These are phyloP conservation scores for Therioaphis trifolii DNA, from an alignment of 2,888 invertebrate species.

Conservation along the genomic window DNA sequence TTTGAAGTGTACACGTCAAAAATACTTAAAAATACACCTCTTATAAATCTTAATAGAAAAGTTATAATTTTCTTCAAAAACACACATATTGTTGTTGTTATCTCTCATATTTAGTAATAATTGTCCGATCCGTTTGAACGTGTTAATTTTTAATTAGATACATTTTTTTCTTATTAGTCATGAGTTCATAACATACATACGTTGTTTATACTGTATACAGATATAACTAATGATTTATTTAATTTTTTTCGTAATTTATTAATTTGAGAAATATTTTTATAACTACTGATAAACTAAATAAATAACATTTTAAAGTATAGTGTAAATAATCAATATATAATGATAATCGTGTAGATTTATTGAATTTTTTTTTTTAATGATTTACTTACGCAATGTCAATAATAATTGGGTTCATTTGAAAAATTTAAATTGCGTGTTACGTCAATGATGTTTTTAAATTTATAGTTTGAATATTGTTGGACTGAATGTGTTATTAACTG, in stretches of 20 bases:
- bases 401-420: not conserved
- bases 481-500: not conserved
- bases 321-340: too few relatives aligned
- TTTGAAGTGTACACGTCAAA: constrained; percentile 23
- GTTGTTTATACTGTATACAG: not conserved
- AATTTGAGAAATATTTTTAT: too few relatives aligned
- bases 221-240: not conserved
- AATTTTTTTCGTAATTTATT: not conserved
- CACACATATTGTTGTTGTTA: too few relatives aligned
- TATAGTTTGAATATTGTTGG: constrained; percentile 23
- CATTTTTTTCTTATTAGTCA: not conserved
- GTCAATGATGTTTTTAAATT: not conserved
- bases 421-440: not conserved
- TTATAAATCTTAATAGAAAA: not conserved
- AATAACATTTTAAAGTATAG: too few relatives aligned
- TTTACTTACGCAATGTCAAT: not conserved
- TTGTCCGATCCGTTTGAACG: not conserved
- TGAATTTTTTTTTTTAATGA: not conserved
- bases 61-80: not conserved
- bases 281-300: too few relatives aligned
- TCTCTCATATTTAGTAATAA: too few relatives aligned
- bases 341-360: too few relatives aligned
- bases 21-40: constrained; percentile 3
- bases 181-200: not conserved
- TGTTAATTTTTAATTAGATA: not conserved